Evolutionary conservation across 2,888 invertebrate genomes (phyloP), one percentile per base, ranked within the genome.

Genomic region (Didymodactylos carnosus): DNA sequence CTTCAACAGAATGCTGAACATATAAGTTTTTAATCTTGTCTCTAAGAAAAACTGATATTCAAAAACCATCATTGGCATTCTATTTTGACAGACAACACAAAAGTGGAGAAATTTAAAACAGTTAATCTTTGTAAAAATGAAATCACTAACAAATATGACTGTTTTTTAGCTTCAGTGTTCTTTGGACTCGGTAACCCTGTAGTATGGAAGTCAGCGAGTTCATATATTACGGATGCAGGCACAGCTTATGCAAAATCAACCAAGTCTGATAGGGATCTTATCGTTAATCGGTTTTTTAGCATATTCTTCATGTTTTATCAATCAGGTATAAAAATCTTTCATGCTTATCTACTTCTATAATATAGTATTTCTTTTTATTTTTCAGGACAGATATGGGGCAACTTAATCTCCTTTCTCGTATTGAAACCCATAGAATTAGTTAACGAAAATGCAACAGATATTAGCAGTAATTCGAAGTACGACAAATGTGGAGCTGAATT

Each of bases 231-330:
- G 3, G 74, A 74, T 39, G 62, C 70, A 19, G 76, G 76, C 2
- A 71, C 73, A n/a, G 53, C 49, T 27, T 71, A 71, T 62, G 53
- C 74, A 3, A 41, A 69, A 11, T 27, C 25, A 19, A 62, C 70
- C 16, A 41, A 41, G 14, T 40, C 62, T 39, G 29, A 62, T 11
- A 53, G 62, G 25, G 74, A 74, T 43, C 23, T 71, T 16, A 46
- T 74, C 13, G 53, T 74, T 23, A 74, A 74, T 39, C 53, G 74
- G 35, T 74, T 74, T 49, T 74, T 74, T 71, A 71, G 74, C n/a
- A 74, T 74, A 16, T 74, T 74, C 27, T 74, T 74, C 71, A 71
- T 71, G 39, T 71, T 74, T 51, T 74, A 71, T 69, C 74, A 74
- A 46, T 74, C 74, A 25, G 51, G 73, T 76, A 19, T 43, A 74